A percentile compares a stretch with the other conserved stretches of the same genome.
These are phyloP conservation scores for Tipula unca DNA, from an alignment of 2,888 invertebrate genomes.

Conservation along the genomic window DNA sequence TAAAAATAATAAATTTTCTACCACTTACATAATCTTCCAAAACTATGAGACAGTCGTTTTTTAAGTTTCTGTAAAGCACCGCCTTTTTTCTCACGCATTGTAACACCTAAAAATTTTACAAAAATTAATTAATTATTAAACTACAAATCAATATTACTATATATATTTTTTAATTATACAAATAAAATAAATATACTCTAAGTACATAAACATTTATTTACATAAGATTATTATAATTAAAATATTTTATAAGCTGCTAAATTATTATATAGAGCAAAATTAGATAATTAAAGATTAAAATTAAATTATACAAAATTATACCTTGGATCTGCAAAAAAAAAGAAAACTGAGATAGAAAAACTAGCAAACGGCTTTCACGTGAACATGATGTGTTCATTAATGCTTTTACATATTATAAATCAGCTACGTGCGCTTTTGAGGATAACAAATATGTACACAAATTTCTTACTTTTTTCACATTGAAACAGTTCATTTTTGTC, in stretches of 20 bases:
- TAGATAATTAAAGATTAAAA: background rate
- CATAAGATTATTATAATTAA: background rate
- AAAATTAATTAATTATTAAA: background rate
- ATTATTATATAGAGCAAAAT: background rate
- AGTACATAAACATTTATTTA: background rate
- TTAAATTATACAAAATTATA: background rate
- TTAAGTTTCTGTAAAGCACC: conserved; percentile 90
- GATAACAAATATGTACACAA: background rate
- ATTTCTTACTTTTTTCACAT: background rate
- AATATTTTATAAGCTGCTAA: background rate
- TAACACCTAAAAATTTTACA: conserved; percentile 54
- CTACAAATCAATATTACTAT: background rate
- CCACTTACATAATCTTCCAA: conserved; percentile 91
- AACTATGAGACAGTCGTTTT: conserved; percentile 91
- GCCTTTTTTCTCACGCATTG: conserved; percentile 88
- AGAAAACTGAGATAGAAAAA: background rate
- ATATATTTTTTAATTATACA: background rate
- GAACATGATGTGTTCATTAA: background rate
- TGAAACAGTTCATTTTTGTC: background rate
- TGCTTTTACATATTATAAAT: background rate
- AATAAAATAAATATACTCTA: background rate
- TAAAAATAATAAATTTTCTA: background rate
- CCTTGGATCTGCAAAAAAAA: background rate
- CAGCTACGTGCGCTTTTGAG: background rate
- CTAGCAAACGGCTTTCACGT: background rate